phyloP scores from a whole-genome alignment of 2,113 vertebrate genomes.

The Limnothrissa miodon region DNA sequence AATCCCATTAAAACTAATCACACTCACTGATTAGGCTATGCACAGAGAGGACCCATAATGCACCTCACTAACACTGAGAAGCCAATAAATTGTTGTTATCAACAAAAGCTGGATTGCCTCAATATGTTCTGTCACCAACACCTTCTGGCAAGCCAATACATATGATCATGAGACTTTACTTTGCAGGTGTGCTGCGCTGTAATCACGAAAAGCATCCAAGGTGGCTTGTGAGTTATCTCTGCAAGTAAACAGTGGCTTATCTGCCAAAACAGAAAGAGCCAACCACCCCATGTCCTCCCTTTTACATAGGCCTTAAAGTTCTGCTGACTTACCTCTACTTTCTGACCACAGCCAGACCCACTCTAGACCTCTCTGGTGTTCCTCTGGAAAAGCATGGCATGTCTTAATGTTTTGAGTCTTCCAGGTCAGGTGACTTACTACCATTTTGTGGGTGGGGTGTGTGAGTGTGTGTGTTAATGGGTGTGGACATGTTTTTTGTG shows the following conservation, averaged over 20 bases:
- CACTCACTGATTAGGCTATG: neutral
- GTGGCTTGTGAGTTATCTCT: neutral
- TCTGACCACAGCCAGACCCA: neutral
- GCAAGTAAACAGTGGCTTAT: neutral
- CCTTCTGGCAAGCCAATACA: neutral
- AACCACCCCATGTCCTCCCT: neutral
- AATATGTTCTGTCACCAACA: neutral
- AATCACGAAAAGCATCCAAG: neutral
- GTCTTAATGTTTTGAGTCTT: conserved; percentile 49
- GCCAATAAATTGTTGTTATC: neutral
- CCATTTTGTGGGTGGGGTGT: conserved; percentile 46
- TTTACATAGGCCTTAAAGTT: neutral
- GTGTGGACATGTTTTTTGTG: conserved; percentile 22
- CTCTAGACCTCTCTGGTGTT: conserved; percentile 9
- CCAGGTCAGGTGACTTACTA: conserved; percentile 52
- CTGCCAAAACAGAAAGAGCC: neutral
- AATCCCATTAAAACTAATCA: neutral
- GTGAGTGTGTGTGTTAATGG: conserved; percentile 32
- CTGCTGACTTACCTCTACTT: conserved; percentile 34
- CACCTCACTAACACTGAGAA: neutral
- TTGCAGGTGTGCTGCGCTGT: conserved; percentile 10
- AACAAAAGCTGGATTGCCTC: conserved; percentile 19
- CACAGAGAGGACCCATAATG: neutral
- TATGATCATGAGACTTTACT: neutral
- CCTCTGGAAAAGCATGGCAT: conserved; percentile 33